These are phyloP conservation scores for Agapostemon virescens DNA, from an alignment of 2,888 invertebrate genomes.

Conservation along the genomic window DNA sequence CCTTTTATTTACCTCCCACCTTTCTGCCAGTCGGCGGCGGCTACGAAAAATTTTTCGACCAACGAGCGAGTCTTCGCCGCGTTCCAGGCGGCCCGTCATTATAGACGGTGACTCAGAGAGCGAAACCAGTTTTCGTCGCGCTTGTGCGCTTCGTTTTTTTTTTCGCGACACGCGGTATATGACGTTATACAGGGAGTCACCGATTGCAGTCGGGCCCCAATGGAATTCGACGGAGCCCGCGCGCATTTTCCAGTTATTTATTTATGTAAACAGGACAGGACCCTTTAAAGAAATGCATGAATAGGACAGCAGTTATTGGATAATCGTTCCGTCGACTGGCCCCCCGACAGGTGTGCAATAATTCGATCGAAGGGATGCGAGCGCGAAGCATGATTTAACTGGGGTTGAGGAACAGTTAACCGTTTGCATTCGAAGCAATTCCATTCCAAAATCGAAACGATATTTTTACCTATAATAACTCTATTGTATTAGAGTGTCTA, in stretches of 20 bases:
- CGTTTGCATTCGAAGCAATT: no score
- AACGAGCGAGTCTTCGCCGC: conserved; percentile 60
- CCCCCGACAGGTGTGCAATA: not conserved
- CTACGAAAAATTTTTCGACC: conserved; percentile 66
- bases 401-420: not conserved
- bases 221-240: conserved; percentile 57
- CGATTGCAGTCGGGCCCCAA: conserved; percentile 52
- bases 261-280: conserved; percentile 3
- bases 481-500: no score
- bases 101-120: conserved; percentile 78
- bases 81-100: conserved; percentile 74
- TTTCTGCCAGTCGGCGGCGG: conserved; percentile 46
- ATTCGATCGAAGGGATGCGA: not conserved
- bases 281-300: conserved; percentile 4
- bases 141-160: conserved; percentile 57
- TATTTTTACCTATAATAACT: no score
- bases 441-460: no score
- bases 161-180: conserved; percentile 71
- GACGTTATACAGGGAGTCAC: conserved; percentile 66
- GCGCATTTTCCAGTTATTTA: conserved; percentile 11
- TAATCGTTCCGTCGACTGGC: conserved; percentile 1
- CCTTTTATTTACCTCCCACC: conserved; percentile 38
- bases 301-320: not conserved
- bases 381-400: not conserved
- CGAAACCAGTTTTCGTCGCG: conserved; percentile 76